These are phyloP conservation scores for Yponomeuta malinellus DNA, from an alignment of 2,888 invertebrate genomes.

Conservation along the genomic window DNA sequence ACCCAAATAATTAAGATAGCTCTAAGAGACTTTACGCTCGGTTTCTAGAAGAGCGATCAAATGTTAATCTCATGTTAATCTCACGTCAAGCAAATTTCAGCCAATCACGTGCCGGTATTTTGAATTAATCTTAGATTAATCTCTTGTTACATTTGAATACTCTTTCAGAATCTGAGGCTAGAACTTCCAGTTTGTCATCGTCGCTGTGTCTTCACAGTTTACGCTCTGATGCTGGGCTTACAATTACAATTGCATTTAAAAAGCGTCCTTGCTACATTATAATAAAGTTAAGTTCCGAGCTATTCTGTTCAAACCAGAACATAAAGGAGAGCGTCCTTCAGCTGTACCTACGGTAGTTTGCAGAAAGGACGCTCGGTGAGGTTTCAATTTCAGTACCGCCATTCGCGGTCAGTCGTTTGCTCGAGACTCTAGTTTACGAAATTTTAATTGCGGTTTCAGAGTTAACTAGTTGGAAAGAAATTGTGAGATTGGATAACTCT, in stretches of 20 bases:
- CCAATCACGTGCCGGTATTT: too few relatives aligned
- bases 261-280: slow-evolving; percentile 29
- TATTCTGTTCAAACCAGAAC: slow-evolving; percentile 45
- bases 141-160: too few relatives aligned
- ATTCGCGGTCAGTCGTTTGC: slow-evolving; percentile 31
- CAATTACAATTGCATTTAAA: slow-evolving; percentile 34
- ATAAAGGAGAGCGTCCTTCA: slow-evolving; percentile 69
- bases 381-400: slow-evolving; percentile 60
- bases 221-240: slow-evolving; percentile 58
- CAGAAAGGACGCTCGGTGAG: slow-evolving; percentile 47
- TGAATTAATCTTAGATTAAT: too few relatives aligned
- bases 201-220: slow-evolving; percentile 55
- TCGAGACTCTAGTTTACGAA: background rate
- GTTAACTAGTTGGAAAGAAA: background rate
- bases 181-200: background rate
- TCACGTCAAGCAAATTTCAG: too few relatives aligned
- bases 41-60: too few relatives aligned
- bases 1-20: too few relatives aligned
- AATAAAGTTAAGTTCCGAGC: slow-evolving; percentile 11
- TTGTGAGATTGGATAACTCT: background rate
- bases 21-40: background rate
- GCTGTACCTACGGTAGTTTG: slow-evolving; percentile 34
- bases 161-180: background rate
- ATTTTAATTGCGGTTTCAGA: background rate
- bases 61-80: too few relatives aligned